phyloP scores from a whole-genome alignment of 2,113 vertebrate species.

The Stigmatopora argus region DNA sequence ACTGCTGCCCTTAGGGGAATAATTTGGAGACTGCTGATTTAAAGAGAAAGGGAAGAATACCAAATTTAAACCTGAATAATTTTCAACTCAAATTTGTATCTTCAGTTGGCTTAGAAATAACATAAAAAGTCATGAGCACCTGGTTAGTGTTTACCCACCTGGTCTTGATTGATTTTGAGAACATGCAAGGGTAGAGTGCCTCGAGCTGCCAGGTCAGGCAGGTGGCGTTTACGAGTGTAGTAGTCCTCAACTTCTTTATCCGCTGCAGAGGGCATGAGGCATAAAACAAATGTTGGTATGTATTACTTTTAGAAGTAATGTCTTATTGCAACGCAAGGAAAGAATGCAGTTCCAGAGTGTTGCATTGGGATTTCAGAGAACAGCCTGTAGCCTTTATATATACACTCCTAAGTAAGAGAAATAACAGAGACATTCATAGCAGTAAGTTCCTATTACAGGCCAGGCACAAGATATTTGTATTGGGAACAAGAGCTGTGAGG shows the following conservation, averaged over 20 bases:
- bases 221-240: conserved; percentile 88
- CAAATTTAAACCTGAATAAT: background rate
- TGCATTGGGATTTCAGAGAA: conserved; percentile 20
- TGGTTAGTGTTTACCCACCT: conserved; percentile 63
- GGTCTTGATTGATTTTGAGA: conserved; percentile 88
- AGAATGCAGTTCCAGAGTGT: conserved; percentile 23
- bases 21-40: too few relatives aligned
- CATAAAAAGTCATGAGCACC: background rate
- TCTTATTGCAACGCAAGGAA: conserved; percentile 22
- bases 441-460: conserved; percentile 53
- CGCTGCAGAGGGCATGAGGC: conserved; percentile 65
- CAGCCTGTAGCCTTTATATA: conserved; percentile 39
- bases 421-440: conserved; percentile 31
- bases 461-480: conserved; percentile 49
- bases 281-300: conserved; percentile 23
- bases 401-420: conserved; percentile 43
- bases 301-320: conserved; percentile 9
- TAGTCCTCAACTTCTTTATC: conserved; percentile 97
- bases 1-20: too few relatives aligned
- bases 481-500: conserved; percentile 51
- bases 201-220: conserved; percentile 90
- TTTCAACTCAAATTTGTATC: background rate
- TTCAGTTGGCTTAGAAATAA: conserved; percentile 14
- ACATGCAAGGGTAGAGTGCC: conserved; percentile 93
- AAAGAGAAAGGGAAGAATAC: background rate